A percentile compares a stretch with the other conserved stretches of the same genome.
Conservation (phyloP, 2,888 invertebrate genomes). For the Biston betularia region DNA sequence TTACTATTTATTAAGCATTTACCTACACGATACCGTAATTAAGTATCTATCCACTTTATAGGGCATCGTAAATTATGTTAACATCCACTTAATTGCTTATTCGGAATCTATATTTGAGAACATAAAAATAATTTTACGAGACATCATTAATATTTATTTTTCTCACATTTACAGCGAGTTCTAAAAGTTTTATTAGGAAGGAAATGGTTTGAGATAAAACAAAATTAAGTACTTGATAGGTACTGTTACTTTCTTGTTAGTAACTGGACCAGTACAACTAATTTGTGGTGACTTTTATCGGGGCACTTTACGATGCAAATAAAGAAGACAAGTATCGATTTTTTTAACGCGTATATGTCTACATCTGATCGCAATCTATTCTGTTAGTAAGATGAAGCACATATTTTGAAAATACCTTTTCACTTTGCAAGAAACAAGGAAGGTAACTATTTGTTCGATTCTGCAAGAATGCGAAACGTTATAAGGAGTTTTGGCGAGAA, state of each 20-base stretch:
- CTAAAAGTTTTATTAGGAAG: conserved; percentile 39
- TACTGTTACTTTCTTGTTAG: conserved; percentile 25
- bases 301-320: background rate
- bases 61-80: conserved; percentile 45
- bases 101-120: conserved; percentile 47
- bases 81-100: conserved; percentile 46
- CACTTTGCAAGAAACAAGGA: too few relatives aligned
- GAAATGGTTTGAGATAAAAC: conserved; percentile 36
- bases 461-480: too few relatives aligned
- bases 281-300: background rate
- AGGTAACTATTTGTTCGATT: too few relatives aligned
- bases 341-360: too few relatives aligned
- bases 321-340: background rate
- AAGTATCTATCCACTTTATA: conserved; percentile 43
- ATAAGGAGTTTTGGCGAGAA: too few relatives aligned
- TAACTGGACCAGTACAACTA: conserved; percentile 2
- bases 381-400: too few relatives aligned
- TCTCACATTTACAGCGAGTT: conserved; percentile 42
- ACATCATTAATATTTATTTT: conserved; percentile 43
- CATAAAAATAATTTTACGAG: conserved; percentile 46
- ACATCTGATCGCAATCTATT: too few relatives aligned
- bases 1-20: conserved; percentile 41
- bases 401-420: too few relatives aligned
- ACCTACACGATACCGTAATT: conserved; percentile 40
- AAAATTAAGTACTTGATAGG: conserved; percentile 18